phyloP scores from a whole-genome alignment of 2,113 vertebrate genomes.

The Microtus richardsoni region DNA sequence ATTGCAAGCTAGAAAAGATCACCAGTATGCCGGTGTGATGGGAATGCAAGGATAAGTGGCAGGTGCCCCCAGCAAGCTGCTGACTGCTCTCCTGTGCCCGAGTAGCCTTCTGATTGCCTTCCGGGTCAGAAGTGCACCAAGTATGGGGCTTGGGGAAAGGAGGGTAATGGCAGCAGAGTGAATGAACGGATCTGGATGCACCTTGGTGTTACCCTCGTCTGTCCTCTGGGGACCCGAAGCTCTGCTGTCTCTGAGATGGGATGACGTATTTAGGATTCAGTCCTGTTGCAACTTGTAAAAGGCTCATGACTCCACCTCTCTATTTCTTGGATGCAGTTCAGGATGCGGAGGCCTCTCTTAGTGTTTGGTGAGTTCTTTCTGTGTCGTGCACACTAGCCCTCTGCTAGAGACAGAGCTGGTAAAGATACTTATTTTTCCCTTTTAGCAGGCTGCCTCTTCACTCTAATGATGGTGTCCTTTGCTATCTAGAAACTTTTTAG shows the following conservation, averaged over 20 bases:
- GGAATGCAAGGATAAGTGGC: neutral
- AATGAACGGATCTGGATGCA: neutral
- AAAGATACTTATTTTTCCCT: no score
- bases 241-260: neutral
- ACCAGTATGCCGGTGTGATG: neutral
- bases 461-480: neutral
- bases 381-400: neutral
- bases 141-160: neutral
- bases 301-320: neutral
- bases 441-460: neutral
- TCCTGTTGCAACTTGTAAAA: neutral
- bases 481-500: neutral
- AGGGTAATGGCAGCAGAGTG: accelerated
- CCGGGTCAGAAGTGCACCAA: neutral
- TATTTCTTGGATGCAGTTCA: neutral
- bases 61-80: neutral
- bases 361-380: neutral
- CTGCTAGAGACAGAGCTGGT: neutral
- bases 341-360: neutral
- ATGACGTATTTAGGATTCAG: neutral
- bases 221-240: neutral
- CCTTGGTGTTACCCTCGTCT: neutral
- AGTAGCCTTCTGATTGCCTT: neutral
- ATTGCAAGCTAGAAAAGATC: neutral
- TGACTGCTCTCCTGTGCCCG: neutral